Evolutionary conservation across 2,113 vertebrate species (phyloP), one percentile per base, ranked within the genome.

Genomic region (Numida meleagris): DNA sequence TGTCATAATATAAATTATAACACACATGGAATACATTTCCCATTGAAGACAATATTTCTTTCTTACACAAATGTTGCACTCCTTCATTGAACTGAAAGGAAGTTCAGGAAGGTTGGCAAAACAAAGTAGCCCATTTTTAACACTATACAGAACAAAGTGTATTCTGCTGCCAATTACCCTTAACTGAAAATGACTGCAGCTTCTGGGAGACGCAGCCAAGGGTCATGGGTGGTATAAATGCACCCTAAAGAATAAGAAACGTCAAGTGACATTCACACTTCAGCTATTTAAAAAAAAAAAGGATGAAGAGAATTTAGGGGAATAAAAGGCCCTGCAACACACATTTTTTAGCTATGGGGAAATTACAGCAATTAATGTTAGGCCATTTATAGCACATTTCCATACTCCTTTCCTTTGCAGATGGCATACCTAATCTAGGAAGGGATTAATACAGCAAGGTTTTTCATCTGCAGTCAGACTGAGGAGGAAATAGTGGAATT

Each of bases 1-100:
- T 97, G 97, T 97, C 97, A 94, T 95, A 93, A 94, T 96, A 96
- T 98, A 97, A 98, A 98, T 98, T 98, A 98, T 95, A 92, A 97
- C 97, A 98, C 98, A 98, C 98, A 98, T 98, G 98, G 98, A 98
- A 98, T 97, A 97, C 94, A 98, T 98, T 98, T 98, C 95, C 98
- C 95, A 98, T 70, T 75, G 96, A 98, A 97, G 97, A 97, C 96
- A 98, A 95, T 98, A 98, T 98, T 98, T 98, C 97, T 98, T 98
- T 98, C 98, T 98, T 97, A 97, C 91, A 98, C 96, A 97, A 98
- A 98, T 97, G 97, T 98, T 97, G 97, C 95, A 77, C 95, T 98
- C 97, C 91, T 95, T 96, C 96, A 48, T 86, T 96, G 95, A 97
- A 97, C 93, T 94, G 97, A 97, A 97, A 36, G 96, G 96, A 98